Evolutionary conservation across 2,888 invertebrate species (phyloP).

Genomic region (Podotricha telesiphe): DNA sequence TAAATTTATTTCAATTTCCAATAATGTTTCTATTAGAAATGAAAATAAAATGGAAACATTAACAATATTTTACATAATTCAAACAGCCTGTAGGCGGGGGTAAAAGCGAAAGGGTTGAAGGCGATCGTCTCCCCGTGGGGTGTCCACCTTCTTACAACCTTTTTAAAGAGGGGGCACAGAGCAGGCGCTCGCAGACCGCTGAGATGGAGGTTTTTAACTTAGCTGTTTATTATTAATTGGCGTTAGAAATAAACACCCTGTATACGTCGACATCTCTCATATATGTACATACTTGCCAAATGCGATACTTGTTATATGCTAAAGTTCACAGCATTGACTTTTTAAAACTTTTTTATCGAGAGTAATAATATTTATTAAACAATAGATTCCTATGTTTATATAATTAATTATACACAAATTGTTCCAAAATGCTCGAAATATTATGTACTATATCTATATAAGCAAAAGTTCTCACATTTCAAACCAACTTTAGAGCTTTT

Average conservation of each 20-base stretch:
- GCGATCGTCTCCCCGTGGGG: slow-evolving; percentile 72
- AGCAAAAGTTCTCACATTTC: not conserved
- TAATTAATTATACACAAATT: not conserved
- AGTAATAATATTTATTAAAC: too few relatives aligned
- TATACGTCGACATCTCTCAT: slow-evolving; percentile 26
- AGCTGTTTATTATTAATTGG: slow-evolving; percentile 36
- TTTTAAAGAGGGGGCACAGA: slow-evolving; percentile 80
- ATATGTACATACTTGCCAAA: not conserved
- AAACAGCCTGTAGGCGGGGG: slow-evolving; percentile 77
- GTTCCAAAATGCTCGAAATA: not conserved
- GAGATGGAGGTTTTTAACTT: slow-evolving; percentile 42
- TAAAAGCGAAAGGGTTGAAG: slow-evolving; percentile 84
- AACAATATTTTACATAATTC: slow-evolving; percentile 45
- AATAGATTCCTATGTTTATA: too few relatives aligned
- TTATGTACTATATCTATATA: not conserved
- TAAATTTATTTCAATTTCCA: too few relatives aligned
- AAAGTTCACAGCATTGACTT: not conserved
- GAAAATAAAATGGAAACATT: slow-evolving; percentile 28
- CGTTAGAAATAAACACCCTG: slow-evolving; percentile 30
- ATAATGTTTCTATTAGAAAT: not conserved
- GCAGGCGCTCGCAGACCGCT: slow-evolving; percentile 67
- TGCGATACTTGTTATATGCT: not conserved
- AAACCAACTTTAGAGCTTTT: not conserved
- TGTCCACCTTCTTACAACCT: slow-evolving; percentile 83
- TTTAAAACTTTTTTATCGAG: not conserved